Conservation (phyloP, 2,888 invertebrate genomes). For the Dioctria rufipes region DNA sequence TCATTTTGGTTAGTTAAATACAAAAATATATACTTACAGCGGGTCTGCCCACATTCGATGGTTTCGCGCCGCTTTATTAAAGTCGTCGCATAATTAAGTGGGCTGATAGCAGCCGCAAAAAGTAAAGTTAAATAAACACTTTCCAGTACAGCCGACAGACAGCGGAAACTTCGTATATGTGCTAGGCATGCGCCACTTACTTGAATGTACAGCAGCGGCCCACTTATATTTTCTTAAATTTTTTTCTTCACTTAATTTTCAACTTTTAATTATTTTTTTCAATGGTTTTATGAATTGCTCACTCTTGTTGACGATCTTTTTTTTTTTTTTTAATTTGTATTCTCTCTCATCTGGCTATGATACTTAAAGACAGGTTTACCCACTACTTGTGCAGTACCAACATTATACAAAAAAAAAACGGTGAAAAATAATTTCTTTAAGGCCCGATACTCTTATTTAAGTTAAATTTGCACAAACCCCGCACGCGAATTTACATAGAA, state of each 20-base stretch:
- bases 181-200: background rate
- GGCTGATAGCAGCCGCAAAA: slow-evolving; percentile 28
- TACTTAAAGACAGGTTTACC: slow-evolving; percentile 30
- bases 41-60: slow-evolving; percentile 36
- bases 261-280: slow-evolving; percentile 30
- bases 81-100: slow-evolving; percentile 40
- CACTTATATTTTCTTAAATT: slow-evolving; percentile 39
- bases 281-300: slow-evolving; percentile 22
- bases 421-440: no score
- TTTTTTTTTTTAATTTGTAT: slow-evolving; percentile 11
- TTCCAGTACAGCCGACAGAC: background rate
- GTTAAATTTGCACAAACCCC: no score
- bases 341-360: slow-evolving; percentile 4
- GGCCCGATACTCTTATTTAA: no score
- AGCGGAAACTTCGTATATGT: background rate
- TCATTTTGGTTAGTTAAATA: background rate
- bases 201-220: background rate
- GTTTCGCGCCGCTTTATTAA: slow-evolving; percentile 22
- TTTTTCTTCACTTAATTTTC: slow-evolving; percentile 12
- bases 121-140: slow-evolving; percentile 1
- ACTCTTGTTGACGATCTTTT: background rate
- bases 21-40: slow-evolving; percentile 15
- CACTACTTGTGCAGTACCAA: slow-evolving; percentile 13
- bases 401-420: background rate
- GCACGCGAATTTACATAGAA: no score